phyloP scores from a whole-genome alignment of 2,113 vertebrate species.

The Ophthalmolycus amberensis region DNA sequence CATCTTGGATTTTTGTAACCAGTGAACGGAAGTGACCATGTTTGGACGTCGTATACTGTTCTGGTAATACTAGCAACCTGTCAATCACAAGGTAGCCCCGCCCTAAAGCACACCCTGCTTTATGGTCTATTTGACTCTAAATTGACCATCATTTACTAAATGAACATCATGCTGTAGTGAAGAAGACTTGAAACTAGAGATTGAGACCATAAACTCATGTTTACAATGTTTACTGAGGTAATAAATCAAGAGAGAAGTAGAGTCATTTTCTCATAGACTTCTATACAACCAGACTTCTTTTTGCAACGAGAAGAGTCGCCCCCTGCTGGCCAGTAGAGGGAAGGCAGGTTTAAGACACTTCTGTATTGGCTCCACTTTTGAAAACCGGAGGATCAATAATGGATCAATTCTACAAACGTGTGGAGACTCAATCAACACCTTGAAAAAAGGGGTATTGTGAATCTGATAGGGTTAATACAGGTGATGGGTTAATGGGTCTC shows the following conservation, averaged over 20 bases:
- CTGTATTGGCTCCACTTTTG: background rate
- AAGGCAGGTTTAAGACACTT: no score
- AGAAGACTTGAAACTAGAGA: no score
- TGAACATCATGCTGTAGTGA: background rate
- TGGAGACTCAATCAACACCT: background rate
- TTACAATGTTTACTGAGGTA: no score
- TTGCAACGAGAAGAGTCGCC: no score
- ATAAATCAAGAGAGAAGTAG: no score
- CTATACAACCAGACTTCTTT: no score
- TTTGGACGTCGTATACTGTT: background rate
- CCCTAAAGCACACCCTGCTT: background rate
- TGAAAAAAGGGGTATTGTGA: background rate
- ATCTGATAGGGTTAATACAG: background rate
- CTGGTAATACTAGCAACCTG: background rate
- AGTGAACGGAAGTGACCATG: background rate
- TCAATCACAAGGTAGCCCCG: background rate
- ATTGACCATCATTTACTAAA: background rate
- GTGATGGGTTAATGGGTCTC: conserved; percentile 1
- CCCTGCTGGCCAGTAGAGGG: no score
- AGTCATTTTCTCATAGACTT: no score
- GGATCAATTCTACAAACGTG: no score
- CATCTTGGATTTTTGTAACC: background rate
- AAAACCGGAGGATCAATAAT: no score
- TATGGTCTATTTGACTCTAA: background rate
- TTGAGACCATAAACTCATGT: no score